A percentile compares a stretch with the other conserved stretches of the same genome.
Conservation (phyloP, 2,888 invertebrate species). For the Pocota personata region DNA sequence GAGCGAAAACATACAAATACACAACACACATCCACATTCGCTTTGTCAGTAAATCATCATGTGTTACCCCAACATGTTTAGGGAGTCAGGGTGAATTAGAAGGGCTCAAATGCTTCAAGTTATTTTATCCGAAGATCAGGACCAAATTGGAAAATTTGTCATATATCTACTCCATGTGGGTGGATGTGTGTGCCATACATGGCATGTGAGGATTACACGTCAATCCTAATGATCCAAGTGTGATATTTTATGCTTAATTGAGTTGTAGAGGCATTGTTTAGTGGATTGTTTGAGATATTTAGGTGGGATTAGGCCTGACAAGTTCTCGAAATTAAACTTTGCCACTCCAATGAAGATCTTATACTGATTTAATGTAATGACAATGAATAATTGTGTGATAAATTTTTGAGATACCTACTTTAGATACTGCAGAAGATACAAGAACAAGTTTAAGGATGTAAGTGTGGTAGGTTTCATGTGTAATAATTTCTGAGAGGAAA, state of each 20-base stretch:
- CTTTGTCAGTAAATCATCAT: neutral
- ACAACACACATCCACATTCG: too few relatives aligned
- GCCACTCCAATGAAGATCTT: neutral
- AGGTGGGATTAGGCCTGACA: neutral
- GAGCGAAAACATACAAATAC: neutral
- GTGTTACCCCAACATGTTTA: neutral
- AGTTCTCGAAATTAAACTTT: conserved; percentile 11
- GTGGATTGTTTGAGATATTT: neutral
- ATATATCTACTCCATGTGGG: neutral
- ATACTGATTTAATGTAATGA: neutral
- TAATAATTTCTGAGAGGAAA: too few relatives aligned
- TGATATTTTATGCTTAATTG: conserved; percentile 42
- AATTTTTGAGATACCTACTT: neutral
- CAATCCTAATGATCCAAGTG: conserved; percentile 39
- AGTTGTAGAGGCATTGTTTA: conserved; percentile 9
- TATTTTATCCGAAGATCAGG: conserved; percentile 33
- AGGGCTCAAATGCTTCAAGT: conserved; percentile 10
- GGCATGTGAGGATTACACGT: neutral
- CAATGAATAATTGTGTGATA: neutral
- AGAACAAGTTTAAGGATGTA: too few relatives aligned
- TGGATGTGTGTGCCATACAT: neutral
- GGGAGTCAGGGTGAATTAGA: conserved; percentile 13
- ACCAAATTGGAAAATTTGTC: conserved; percentile 34
- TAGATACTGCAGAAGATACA: too few relatives aligned
- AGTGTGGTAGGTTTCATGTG: too few relatives aligned